Conservation (phyloP, 2,113 vertebrate species). For the Candoia aspera region DNA sequence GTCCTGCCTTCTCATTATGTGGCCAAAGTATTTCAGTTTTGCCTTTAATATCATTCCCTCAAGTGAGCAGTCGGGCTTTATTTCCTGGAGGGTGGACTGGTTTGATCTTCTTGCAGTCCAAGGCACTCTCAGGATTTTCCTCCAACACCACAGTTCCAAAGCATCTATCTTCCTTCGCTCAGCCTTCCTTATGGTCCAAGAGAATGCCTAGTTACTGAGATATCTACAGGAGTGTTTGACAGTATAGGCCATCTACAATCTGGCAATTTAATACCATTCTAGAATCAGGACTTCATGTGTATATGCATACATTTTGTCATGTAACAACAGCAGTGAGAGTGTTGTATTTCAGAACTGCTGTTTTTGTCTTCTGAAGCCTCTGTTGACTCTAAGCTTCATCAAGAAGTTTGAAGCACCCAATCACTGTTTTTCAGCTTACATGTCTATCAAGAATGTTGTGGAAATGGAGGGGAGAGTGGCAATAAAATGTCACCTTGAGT, state of each 20-base stretch:
- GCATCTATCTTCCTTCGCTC: no score
- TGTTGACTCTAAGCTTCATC: neutral
- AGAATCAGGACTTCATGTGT: neutral
- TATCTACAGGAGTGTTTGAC: neutral
- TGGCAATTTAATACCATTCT: neutral
- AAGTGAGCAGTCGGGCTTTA: no score
- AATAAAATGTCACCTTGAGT: neutral
- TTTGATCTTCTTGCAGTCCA: no score
- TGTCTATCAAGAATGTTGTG: neutral
- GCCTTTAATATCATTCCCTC: no score
- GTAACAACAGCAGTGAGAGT: neutral
- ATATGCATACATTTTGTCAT: neutral
- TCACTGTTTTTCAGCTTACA: neutral
- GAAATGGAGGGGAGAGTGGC: neutral
- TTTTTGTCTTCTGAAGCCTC: neutral
- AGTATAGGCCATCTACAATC: neutral
- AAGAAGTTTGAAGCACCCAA: neutral
- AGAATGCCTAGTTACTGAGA: neutral
- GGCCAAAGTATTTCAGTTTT: no score
- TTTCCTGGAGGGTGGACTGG: no score
- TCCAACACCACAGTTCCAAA: no score
- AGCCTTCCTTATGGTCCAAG: no score
- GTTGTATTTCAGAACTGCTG: neutral
- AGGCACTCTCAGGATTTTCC: no score
- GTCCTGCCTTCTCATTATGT: no score